Conservation (phyloP, 2,888 invertebrate genomes). For the Caenorhabditis sulstoni region DNA sequence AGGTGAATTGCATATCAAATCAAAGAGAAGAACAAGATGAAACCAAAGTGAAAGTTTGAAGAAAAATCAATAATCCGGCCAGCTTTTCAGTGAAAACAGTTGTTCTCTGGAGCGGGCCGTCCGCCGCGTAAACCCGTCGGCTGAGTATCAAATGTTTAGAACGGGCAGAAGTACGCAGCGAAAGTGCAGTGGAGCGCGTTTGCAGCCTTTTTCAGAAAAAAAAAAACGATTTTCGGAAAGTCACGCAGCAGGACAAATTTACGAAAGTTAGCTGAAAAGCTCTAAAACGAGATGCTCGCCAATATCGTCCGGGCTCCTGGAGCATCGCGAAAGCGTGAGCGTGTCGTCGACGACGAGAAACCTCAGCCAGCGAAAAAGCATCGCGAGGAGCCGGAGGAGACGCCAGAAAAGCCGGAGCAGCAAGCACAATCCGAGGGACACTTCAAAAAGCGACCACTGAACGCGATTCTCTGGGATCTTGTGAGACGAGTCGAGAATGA, state of each 20-base stretch:
- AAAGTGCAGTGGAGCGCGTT: conserved; percentile 39
- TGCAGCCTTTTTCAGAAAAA: conserved; percentile 33
- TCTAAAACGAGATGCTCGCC: neutral
- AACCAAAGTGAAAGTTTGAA: neutral
- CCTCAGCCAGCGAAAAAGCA: conserved; percentile 22
- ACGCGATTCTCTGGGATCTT: conserved; percentile 39
- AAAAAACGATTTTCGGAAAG: neutral
- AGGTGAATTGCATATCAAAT: neutral
- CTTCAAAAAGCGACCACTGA: conserved; percentile 26
- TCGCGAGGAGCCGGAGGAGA: neutral
- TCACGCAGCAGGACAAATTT: too few species aligned
- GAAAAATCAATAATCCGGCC: conserved; percentile 38
- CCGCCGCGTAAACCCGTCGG: conserved; percentile 42
- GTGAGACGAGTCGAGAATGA: conserved; percentile 38
- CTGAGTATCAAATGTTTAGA: conserved; percentile 42
- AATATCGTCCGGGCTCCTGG: neutral
- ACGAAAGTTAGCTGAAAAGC: too few species aligned
- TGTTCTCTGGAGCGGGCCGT: conserved; percentile 35
- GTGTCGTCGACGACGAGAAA: neutral
- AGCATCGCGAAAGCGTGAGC: conserved; percentile 21
- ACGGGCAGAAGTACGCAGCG: conserved; percentile 48
- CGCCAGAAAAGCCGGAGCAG: neutral
- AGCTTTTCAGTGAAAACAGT: conserved; percentile 15
- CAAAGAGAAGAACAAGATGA: neutral
- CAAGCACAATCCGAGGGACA: conserved; percentile 7